Evolutionary conservation across 2,888 invertebrate species (phyloP), one percentile per base, ranked within the genome.

Genomic region (Fabriciana adippe): DNA sequence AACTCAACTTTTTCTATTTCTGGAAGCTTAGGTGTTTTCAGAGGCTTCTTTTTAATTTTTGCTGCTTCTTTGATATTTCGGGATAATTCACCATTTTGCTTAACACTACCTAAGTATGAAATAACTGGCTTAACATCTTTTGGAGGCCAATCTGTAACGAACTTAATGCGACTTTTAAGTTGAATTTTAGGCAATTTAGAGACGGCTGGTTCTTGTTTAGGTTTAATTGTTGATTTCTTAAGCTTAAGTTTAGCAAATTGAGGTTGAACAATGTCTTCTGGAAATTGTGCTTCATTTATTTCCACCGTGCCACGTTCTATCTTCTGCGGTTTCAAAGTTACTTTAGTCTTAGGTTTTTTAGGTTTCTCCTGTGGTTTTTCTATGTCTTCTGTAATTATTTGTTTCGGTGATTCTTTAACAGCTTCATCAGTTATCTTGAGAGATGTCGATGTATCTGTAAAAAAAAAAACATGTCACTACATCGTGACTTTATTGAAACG

Each of bases 111-210:
- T 69, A 95, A 82, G 63, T 87, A 84, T 5, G 93, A 90, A 11
- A 95, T 83, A 41, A 90, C 80, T 0, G 94, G 94, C 73, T 90
- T 86, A 8, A 93, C 78, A 66, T 93, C 86, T 72, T 92, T 84
- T 2, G 96, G 94, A 16, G 95, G 94, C 90, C 94, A 96, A 66
- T 95, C 94, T 55, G 90, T 84, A 41, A 93, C 75, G 75, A 93
- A 93, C 54, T 88, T 93, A n/a, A 96, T 95, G 73, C 95, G 93
- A 81, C 96, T 96, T 78, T 95, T 96, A 0, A 97, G 86, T 78
- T 95, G 93, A 63, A 95, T 91, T 82, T 95, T 95, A 0, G 95
- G 96, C 66, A 96, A 84, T 64, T 85, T 81, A 3, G 86, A 78
- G 11, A 83, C 73, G 48, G 84, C 76, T 8, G 81, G 69, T 72